phyloP scores from a whole-genome alignment of 2,797 vertebrate species.

The Aphelocoma californica region DNA sequence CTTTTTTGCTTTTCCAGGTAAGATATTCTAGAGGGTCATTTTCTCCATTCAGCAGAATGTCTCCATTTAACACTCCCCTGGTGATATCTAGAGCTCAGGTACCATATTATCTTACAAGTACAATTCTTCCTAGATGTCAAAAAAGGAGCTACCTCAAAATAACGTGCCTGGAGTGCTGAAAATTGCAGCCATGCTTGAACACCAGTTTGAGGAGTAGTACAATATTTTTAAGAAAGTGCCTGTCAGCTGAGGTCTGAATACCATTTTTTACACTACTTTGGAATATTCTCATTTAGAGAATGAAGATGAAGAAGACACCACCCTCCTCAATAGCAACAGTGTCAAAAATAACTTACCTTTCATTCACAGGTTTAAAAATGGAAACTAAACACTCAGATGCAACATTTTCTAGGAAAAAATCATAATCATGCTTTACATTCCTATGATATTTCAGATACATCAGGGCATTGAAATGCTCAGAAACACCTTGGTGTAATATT shows the following conservation, averaged over 20 bases:
- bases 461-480: not conserved
- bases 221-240: not conserved
- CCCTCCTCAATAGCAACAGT: not conserved
- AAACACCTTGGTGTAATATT: not conserved
- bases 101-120: not conserved
- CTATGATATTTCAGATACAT: not conserved
- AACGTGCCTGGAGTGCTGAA: not conserved
- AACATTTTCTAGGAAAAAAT: not conserved
- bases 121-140: not conserved
- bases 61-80: not conserved
- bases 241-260: not conserved
- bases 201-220: not conserved
- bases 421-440: rapidly evolving
- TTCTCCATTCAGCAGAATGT: not conserved
- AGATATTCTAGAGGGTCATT: not conserved
- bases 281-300: constrained; percentile 8
- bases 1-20: not conserved
- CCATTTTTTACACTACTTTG: not conserved
- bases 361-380: not conserved
- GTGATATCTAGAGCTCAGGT: not conserved
- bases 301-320: not conserved
- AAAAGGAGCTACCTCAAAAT: not conserved
- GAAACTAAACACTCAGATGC: not conserved
- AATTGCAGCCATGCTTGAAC: not conserved
- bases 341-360: not conserved